Base-by-base conservation (phyloP, 2,888 invertebrate genomes). In the Eurytoma californica region DNA sequence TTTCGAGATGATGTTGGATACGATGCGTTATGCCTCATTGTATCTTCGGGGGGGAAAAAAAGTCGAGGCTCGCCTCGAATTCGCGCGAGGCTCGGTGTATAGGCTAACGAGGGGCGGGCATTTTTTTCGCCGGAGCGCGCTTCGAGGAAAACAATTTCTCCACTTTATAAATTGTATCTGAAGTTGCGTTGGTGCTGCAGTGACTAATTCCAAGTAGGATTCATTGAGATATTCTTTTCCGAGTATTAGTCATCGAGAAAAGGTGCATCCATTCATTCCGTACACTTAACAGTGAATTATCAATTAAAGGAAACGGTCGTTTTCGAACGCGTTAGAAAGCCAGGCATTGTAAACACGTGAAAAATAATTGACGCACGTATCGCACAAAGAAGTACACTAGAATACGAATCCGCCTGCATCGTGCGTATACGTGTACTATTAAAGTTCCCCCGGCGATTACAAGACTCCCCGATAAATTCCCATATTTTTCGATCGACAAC, bases 181-280 rank as follows among this genome's bases (percentile, higher is more conserved):
- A 67, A 51, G 60, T 47, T 57, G 68, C 61, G 51, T 18, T 18
- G 7, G 13, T n/a, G 66, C 47, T 28, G 18, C 16, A 13, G 20
- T 20, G 63, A 47, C 66, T 51, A 47, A 65, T 79, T 77, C 77
- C 67, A 24, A 72, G 77, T 77, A 66, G 53, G 13, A 78, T 53
- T 72, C 65, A 79, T 79, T 74, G 70, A 65, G 58, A 74, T 55
- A 74, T 77, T 70, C 53, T 58, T 67, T 78, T 72, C 77, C 61
- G 18, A 72, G 77, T 78, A 78, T 68, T 74, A 68, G 58, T 69
- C 30, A 61, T 76, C 63, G 24, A 49, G 61, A 20, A 61, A 69
- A 67, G 68, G 61, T 61, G 51, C 12, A n/a, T n/a, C 14, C 51
- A 49, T 39, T 39, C 39, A 39, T 39, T 39, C 39, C 1, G 39